These are phyloP conservation scores for Pomacea canaliculata DNA, from an alignment of 2,888 invertebrate genomes.

Conservation along the genomic window DNA sequence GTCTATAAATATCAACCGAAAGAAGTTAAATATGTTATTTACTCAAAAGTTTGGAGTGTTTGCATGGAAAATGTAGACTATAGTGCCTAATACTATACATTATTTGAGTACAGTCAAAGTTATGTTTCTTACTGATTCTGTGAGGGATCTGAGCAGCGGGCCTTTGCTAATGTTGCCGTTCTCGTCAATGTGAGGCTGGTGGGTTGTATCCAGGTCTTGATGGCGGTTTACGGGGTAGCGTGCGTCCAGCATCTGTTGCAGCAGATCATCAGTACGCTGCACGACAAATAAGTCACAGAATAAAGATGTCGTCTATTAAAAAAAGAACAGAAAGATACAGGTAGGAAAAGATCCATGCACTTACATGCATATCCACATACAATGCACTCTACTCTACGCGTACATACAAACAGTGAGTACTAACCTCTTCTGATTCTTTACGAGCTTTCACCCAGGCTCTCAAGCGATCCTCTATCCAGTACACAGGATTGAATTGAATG, in stretches of 20 bases:
- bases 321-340: background rate
- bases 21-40: too few relatives aligned
- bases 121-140: constrained; percentile 26
- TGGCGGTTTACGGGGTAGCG: constrained; percentile 17
- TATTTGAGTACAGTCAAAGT: too few relatives aligned
- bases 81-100: too few relatives aligned
- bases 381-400: too few relatives aligned
- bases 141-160: constrained; percentile 22
- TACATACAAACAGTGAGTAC: too few relatives aligned
- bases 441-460: constrained; percentile 45
- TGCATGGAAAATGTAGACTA: too few relatives aligned
- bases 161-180: constrained; percentile 9
- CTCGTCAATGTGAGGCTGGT: background rate
- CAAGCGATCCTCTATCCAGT: constrained; percentile 57
- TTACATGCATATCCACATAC: too few relatives aligned
- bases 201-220: constrained; percentile 23
- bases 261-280: constrained; percentile 49
- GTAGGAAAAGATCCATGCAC: background rate
- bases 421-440: constrained; percentile 22
- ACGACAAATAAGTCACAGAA: background rate
- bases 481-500: constrained; percentile 55
- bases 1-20: too few relatives aligned
- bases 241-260: constrained; percentile 69
- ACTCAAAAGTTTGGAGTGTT: too few relatives aligned
- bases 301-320: background rate